Conservation (phyloP, 2,113 vertebrate genomes). For the Dipodomys spectabilis region DNA sequence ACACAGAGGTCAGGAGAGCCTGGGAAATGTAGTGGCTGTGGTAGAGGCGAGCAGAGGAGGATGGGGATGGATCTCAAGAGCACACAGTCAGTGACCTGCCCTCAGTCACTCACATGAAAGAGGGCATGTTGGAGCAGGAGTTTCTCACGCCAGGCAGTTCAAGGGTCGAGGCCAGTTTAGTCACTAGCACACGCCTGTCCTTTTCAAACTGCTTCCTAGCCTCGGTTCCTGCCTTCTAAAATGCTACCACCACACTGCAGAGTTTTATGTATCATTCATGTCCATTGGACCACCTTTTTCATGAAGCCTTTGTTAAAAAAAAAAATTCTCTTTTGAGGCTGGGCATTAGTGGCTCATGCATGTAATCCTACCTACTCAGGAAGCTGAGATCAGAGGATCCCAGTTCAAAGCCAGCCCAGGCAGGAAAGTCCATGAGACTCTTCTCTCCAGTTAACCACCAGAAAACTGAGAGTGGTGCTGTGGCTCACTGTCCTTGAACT, state of each 20-base stretch:
- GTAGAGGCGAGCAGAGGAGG: background rate
- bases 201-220: background rate
- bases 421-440: no score
- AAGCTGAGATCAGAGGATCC: no score
- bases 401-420: no score
- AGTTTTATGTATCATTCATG: background rate
- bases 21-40: constrained; percentile 40
- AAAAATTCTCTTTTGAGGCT: background rate
- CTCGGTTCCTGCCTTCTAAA: background rate
- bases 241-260: rapidly evolving
- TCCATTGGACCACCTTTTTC: background rate
- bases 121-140: background rate
- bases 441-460: no score
- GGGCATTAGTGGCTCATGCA: no score
- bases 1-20: constrained; percentile 50
- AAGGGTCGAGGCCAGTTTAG: background rate
- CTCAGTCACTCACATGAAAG: background rate
- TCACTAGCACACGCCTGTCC: background rate
- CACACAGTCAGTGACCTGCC: background rate
- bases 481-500: no score
- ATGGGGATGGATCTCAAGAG: background rate
- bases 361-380: no score
- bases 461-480: no score
- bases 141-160: background rate
- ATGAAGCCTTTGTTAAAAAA: background rate